These are phyloP conservation scores for Neosilurus mollespiculum DNA, from an alignment of 2,797 vertebrate genomes.

Conservation along the genomic window DNA sequence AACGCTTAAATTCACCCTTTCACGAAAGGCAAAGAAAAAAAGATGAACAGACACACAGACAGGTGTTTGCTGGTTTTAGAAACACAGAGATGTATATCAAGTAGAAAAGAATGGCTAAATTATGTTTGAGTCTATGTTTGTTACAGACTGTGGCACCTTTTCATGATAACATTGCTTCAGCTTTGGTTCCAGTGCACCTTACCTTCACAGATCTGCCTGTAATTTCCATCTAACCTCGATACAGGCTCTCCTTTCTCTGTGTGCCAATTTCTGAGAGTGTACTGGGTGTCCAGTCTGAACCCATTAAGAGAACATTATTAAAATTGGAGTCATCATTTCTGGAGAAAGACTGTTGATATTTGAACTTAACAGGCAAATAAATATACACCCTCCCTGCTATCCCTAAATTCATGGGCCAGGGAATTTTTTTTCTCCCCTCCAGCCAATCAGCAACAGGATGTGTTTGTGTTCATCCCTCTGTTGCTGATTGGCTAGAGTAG, in stretches of 20 bases:
- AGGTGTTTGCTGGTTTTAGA: conserved; percentile 20
- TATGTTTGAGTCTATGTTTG: conserved; percentile 31
- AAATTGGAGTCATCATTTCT: background rate
- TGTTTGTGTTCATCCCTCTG: no score
- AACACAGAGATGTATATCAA: conserved; percentile 31
- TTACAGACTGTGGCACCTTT: conserved; percentile 38
- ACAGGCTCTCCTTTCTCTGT: background rate
- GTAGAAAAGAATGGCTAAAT: conserved; percentile 25
- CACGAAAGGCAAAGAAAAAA: background rate
- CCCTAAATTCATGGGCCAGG: no score
- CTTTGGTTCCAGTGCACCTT: conserved; percentile 11
- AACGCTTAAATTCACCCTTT: conserved; percentile 31
- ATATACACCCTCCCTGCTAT: no score
- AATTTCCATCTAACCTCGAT: background rate
- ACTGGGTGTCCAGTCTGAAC: background rate
- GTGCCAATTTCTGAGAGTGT: background rate
- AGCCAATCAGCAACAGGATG: no score
- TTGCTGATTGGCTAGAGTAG: no score
- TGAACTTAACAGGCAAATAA: no score
- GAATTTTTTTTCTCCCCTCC: no score
- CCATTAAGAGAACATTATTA: conserved; percentile 2
- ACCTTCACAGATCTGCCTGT: background rate
- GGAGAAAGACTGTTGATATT: no score
- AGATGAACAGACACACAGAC: conserved; percentile 14
- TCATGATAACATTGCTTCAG: conserved; percentile 35